Base-by-base conservation (phyloP, 2,113 vertebrate genomes). In the Zosterops japonicus region DNA sequence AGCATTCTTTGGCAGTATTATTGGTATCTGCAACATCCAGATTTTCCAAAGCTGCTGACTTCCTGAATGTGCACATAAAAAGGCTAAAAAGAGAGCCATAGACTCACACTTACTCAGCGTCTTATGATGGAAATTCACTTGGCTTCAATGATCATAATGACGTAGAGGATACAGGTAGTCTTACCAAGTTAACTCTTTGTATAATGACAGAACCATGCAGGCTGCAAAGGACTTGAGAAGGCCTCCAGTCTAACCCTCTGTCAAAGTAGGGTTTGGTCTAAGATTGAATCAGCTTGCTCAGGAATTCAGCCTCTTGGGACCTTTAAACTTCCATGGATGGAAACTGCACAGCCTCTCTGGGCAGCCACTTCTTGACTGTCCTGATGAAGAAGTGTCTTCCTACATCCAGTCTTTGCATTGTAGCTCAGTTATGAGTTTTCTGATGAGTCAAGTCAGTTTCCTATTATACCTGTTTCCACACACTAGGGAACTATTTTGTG, bases 11-110 rank as follows among this genome's bases (percentile, higher is more conserved):
- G 87, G 78, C 72, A 89, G 35, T 52, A 19, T 79, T 85, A 90
- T 17, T 85, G 83, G 47, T 55, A 91, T 63, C 70, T 92, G 55
- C 75, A 95, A 31, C 68, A 88, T 82, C 55, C 64, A 94, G 60
- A 65, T n/a, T 85, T 95, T 92, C 61, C 70, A 87, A 82, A 89
- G 39, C 63, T 89, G 27, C 71, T 90, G 70, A 55, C 65, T 94
- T 95, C 47, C 82, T 86, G 61, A 94, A 55, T 31, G 42, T 88
- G 65, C 56, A 76, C 42, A 39, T 83, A 69, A 84, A 90, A 89
- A 67, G 16, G 36, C 84, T 83, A 77, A 88, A 88, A 94, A 78
- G 46, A 65, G 59, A 69, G 5, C 42, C 56, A 83, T 77, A 74
- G 27, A n/a, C 56, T 94, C 47, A 77, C 55, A 79, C 47, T 83